Conservation (phyloP, 2,888 invertebrate species). For the Erynnis tages region DNA sequence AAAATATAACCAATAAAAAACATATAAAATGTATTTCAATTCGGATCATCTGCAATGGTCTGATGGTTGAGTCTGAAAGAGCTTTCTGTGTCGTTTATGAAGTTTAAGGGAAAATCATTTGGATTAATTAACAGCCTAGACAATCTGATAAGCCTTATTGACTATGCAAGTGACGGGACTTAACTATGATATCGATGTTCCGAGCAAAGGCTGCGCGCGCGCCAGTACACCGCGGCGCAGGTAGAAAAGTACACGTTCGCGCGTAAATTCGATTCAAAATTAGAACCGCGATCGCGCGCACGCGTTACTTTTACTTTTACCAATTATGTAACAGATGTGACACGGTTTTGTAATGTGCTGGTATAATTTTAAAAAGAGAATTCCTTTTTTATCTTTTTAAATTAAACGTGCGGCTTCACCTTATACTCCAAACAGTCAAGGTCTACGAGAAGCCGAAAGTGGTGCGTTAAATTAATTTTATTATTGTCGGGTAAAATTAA, state of each 20-base stretch:
- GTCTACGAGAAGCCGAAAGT: not conserved
- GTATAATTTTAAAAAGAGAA: not conserved
- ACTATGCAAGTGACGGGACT: not conserved
- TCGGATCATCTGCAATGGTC: too few relatives aligned
- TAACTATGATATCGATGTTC: slow-evolving; percentile 10
- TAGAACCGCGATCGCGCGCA: slow-evolving; percentile 36
- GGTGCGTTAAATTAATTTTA: not conserved
- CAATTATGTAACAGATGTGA: slow-evolving; percentile 35
- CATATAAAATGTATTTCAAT: too few relatives aligned
- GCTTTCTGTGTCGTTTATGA: too few relatives aligned
- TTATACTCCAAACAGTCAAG: not conserved
- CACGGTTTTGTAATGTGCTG: slow-evolving; percentile 26
- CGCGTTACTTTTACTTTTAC: slow-evolving; percentile 45
- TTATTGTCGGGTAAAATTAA: not conserved
- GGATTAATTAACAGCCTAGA: too few relatives aligned
- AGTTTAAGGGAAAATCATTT: too few relatives aligned
- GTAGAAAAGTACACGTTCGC: slow-evolving; percentile 55
- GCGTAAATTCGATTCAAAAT: slow-evolving; percentile 35
- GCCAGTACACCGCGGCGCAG: slow-evolving; percentile 55
- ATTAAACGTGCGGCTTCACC: not conserved
- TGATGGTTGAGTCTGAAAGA: too few relatives aligned
- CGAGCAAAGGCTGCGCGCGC: slow-evolving; percentile 44
- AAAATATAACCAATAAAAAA: too few relatives aligned
- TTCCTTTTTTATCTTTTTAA: not conserved
- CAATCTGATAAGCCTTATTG: too few relatives aligned